phyloP scores from a whole-genome alignment of 2,113 vertebrate species.

The Speoplatyrhinus poulsoni region DNA sequence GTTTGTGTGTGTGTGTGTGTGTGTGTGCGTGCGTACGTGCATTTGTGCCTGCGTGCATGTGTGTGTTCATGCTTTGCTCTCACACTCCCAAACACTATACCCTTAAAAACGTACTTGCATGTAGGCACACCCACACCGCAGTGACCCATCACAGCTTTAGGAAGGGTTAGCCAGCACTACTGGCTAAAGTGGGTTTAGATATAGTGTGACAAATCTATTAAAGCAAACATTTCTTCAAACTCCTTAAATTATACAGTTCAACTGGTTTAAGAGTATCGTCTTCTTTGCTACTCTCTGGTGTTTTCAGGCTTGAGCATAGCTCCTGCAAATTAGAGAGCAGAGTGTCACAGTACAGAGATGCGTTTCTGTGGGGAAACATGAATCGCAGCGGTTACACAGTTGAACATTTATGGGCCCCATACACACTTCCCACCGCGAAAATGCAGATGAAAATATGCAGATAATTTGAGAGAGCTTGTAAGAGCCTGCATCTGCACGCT shows the following conservation, averaged over 20 bases:
- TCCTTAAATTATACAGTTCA: constrained; percentile 62
- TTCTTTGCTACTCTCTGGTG: constrained; percentile 45
- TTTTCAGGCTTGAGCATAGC: constrained; percentile 48
- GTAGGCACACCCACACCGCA: constrained; percentile 6
- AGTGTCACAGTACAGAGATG: constrained; percentile 49
- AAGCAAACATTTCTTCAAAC: constrained; percentile 36
- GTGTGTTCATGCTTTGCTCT: not conserved
- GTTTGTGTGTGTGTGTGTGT: constrained; percentile 6
- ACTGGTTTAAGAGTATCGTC: constrained; percentile 42
- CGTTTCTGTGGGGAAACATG: constrained; percentile 40
- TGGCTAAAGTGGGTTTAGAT: too few relatives aligned
- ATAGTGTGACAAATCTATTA: constrained; percentile 38
- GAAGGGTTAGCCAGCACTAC: too few relatives aligned
- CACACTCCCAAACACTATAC: not conserved
- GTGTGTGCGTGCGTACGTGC: not conserved
- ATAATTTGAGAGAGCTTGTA: constrained; percentile 54
- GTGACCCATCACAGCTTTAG: too few relatives aligned
- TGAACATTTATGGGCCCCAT: constrained; percentile 53
- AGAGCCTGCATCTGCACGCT: constrained; percentile 29
- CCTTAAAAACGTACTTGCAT: not conserved
- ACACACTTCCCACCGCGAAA: constrained; percentile 44
- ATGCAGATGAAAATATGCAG: constrained; percentile 50
- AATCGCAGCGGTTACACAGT: constrained; percentile 32
- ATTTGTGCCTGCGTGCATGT: not conserved
- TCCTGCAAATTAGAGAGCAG: constrained; percentile 62